Conservation (phyloP, 2,797 vertebrate genomes). For the Meriones psammophilus region DNA sequence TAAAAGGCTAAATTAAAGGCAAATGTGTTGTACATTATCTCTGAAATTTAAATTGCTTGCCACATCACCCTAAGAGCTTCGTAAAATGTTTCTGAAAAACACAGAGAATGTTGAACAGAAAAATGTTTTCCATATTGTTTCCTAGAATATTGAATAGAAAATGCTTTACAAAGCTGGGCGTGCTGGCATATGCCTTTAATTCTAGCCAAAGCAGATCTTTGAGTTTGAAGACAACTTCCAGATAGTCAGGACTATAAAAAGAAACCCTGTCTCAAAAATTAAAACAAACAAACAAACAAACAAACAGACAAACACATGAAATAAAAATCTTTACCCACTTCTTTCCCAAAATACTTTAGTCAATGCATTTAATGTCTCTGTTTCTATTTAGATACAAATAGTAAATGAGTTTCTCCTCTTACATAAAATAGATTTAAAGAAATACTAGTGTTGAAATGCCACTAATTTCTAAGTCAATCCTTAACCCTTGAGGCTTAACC, state of each 20-base stretch:
- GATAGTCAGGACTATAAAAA: not conserved
- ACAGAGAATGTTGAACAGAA: constrained; percentile 14
- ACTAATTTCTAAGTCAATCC: constrained; percentile 50
- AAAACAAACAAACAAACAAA: not conserved
- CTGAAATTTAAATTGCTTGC: constrained; percentile 45
- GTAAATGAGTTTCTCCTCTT: constrained; percentile 31
- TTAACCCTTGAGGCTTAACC: constrained; percentile 44
- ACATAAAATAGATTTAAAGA: constrained; percentile 55
- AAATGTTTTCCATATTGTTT: not conserved
- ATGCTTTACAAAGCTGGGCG: not conserved
- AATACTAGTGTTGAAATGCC: constrained; percentile 3
- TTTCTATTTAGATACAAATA: constrained; percentile 33
- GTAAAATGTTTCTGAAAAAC: constrained; percentile 67
- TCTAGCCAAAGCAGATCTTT: not conserved
- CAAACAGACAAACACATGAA: not conserved
- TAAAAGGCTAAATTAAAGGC: not conserved
- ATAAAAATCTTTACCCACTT: not conserved
- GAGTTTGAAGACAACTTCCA: not conserved
- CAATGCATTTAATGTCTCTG: constrained; percentile 3
- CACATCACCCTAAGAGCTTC: constrained; percentile 14
- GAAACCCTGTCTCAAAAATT: not conserved
- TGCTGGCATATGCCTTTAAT: not conserved
- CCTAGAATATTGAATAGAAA: not conserved
- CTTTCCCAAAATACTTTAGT: constrained; percentile 37
- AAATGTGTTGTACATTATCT: not conserved